Evolutionary conservation across 2,888 invertebrate species (phyloP), one percentile per base, ranked within the genome.

Genomic region (Eurytoma californica): DNA sequence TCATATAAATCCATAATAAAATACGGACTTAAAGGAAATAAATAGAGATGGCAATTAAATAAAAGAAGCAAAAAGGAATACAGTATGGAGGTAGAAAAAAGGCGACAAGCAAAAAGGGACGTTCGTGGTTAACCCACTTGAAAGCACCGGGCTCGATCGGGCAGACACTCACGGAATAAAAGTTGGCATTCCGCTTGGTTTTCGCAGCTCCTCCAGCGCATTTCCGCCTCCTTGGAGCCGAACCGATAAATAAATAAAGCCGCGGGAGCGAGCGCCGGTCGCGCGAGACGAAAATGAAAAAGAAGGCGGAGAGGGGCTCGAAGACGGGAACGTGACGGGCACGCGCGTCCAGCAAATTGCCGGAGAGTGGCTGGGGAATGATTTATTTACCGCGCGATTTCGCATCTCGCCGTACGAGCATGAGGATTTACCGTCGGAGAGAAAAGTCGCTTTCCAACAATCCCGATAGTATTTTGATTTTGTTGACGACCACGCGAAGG

Each of bases 41-140:
- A 24, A 28, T 18, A 72, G 51, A 51, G 28, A 58, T 39, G 39
- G 39, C 39, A 9, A 39, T 39, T 39, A 39, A 39, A 39, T 39
- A 39, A 39, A 9, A 28, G 20, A 67, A 14, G 3, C 12, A 60
- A 72, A 24, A n/a, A 61, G 18, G 9, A 65, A 65, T n/a, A 65
- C 0, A 39, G 39, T 39, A 9, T 9, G 9, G 24, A 24, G 16
- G 18, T 65, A 18, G 47, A 16, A 47, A 49, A 28, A 49, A 65
- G 14, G n/a, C 14, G 24, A 5, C 20, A 24, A 28, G 60, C 12
- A 60, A 24, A 30, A 13, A 20, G 30, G 55, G 53, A 20, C 9
- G 18, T 24, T 30, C 16, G 20, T 0, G 28, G 82, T 82, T 82
- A 83, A 82, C 81, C 80, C 82, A 81, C 82, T 80, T 76, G 80